phyloP scores from a whole-genome alignment of 2,797 vertebrate genomes.

The Gambelia wislizenii region DNA sequence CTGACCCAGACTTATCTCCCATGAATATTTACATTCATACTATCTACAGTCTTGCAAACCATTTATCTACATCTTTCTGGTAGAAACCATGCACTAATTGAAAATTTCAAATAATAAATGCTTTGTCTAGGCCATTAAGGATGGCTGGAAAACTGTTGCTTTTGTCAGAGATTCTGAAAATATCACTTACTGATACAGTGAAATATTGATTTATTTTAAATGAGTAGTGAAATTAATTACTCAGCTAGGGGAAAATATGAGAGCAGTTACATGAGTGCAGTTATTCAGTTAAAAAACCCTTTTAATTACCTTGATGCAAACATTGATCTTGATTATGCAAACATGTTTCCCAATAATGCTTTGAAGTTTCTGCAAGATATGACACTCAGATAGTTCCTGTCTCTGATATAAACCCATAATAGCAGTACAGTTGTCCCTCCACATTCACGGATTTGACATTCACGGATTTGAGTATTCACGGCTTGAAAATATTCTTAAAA shows the following conservation, averaged over 20 bases:
- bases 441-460: too few species aligned
- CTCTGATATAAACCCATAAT: neutral
- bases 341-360: conserved; percentile 25
- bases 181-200: neutral
- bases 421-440: too few species aligned
- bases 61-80: neutral
- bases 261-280: too few species aligned
- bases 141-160: too few species aligned
- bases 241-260: neutral
- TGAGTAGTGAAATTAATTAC: neutral
- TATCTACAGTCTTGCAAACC: neutral
- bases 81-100: neutral
- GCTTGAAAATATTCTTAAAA: too few species aligned
- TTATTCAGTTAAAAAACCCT: neutral
- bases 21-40: neutral
- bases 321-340: neutral
- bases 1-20: neutral
- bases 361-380: conserved; percentile 48
- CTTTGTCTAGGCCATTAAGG: too few species aligned
- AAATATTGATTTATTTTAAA: conserved; percentile 19
- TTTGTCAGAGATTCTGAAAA: too few species aligned
- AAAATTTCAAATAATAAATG: neutral
- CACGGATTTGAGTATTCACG: too few species aligned
- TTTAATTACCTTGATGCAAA: neutral
- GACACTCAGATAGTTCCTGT: neutral